These are phyloP conservation scores for Cotesia glomerata DNA, from an alignment of 1,140 invertebrate genomes.

Conservation along the genomic window DNA sequence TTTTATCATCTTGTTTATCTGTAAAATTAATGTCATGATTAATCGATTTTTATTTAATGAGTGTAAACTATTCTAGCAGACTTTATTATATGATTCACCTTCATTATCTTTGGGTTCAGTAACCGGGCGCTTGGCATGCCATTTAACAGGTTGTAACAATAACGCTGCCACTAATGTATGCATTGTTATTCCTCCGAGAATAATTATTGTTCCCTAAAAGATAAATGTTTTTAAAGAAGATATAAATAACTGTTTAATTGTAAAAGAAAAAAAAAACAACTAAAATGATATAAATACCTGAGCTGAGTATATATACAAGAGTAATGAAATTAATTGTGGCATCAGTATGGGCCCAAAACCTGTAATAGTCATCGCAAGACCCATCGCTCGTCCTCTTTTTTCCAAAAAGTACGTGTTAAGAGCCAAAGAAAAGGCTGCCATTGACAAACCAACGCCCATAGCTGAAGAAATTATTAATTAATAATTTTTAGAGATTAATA, in stretches of 20 bases:
- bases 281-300: slow-evolving; percentile 47
- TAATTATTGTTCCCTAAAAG: slow-evolving; percentile 67
- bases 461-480: slow-evolving; percentile 59
- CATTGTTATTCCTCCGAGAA: slow-evolving; percentile 69
- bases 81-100: slow-evolving; percentile 27
- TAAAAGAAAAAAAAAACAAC: not conserved
- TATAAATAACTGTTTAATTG: slow-evolving; percentile 48
- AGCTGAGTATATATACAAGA: slow-evolving; percentile 67
- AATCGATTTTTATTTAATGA: not conserved
- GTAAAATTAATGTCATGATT: no score
- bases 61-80: not conserved
- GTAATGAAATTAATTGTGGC: slow-evolving; percentile 70
- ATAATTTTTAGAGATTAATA: not conserved
- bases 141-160: slow-evolving; percentile 72
- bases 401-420: slow-evolving; percentile 75
- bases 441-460: slow-evolving; percentile 69
- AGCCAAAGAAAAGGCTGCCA: slow-evolving; percentile 73
- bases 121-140: slow-evolving; percentile 67
- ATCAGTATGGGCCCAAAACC: slow-evolving; percentile 77
- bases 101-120: slow-evolving; percentile 36
- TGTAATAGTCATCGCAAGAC: slow-evolving; percentile 73
- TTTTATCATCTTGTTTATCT: slow-evolving; percentile 6
- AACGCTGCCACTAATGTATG: slow-evolving; percentile 70
- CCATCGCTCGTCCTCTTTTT: slow-evolving; percentile 72
- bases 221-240: slow-evolving; percentile 42